These are phyloP conservation scores for Psilopogon haemacephalus DNA, from an alignment of 2,113 vertebrate genomes.

Conservation along the genomic window DNA sequence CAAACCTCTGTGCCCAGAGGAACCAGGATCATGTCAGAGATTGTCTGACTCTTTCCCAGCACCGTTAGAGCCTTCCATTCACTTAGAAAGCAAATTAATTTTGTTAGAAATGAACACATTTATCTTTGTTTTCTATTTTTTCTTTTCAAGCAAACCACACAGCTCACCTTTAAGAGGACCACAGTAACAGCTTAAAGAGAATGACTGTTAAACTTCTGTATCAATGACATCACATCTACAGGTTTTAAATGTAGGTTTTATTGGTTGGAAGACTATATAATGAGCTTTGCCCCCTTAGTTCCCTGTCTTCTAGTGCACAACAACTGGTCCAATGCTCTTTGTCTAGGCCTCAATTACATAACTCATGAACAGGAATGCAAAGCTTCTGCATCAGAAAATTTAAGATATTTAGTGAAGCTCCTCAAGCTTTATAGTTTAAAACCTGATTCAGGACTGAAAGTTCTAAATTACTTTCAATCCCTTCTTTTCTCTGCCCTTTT, in stretches of 20 bases:
- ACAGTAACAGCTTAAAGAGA: neutral
- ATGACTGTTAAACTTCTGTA: neutral
- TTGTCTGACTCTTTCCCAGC: too few species aligned
- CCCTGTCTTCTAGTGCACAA: neutral
- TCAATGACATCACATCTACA: neutral
- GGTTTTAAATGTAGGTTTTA: neutral
- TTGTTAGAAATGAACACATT: neutral
- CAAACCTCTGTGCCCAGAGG: too few species aligned
- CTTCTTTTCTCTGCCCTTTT: neutral
- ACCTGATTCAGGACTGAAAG: neutral
- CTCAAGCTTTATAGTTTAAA: neutral
- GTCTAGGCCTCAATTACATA: neutral
- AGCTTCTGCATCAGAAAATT: neutral
- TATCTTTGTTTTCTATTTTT: neutral
- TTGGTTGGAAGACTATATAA: neutral
- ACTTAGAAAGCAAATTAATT: neutral
- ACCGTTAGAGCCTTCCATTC: too few species aligned
- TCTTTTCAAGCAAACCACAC: neutral
- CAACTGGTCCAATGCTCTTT: neutral
- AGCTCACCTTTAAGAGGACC: neutral
- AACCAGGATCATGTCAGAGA: too few species aligned
- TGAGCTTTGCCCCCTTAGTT: neutral
- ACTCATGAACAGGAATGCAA: accelerated
- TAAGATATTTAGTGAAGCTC: neutral
- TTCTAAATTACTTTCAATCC: neutral